Conservation (phyloP, 2,888 invertebrate genomes). For the Drosophila antonietae region DNA sequence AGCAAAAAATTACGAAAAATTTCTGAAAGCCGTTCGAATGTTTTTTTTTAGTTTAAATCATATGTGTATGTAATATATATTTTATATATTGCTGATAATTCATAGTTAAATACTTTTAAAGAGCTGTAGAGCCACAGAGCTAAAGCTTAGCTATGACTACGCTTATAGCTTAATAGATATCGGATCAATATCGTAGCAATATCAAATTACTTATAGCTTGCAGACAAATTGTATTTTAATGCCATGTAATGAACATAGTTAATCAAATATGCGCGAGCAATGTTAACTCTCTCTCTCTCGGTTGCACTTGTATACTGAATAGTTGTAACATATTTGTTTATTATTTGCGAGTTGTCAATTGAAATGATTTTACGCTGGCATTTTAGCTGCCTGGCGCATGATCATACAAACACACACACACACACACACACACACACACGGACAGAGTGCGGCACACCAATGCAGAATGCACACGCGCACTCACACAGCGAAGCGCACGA, state of each 20-base stretch:
- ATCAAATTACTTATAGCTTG: not conserved
- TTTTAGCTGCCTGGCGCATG: conserved; percentile 63
- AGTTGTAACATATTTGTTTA: conserved; percentile 47
- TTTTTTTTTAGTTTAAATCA: not conserved
- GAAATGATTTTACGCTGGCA: conserved; percentile 55
- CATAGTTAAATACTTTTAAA: not conserved
- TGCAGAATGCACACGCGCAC: conserved; percentile 69
- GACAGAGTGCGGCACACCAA: conserved; percentile 22
- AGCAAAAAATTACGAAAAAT: not conserved
- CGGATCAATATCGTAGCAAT: not conserved
- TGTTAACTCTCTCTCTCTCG: not conserved
- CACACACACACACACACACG: conserved; percentile 9
- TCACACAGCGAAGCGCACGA: conserved; percentile 37
- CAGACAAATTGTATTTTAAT: not conserved
- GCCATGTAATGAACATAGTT: conserved; percentile 11
- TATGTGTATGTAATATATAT: not conserved
- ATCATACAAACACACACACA: conserved; percentile 51
- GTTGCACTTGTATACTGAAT: not conserved
- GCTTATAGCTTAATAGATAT: no score
- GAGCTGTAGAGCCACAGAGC: not conserved
- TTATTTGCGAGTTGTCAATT: conserved; percentile 64
- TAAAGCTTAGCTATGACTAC: not conserved
- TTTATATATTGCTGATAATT: not conserved
- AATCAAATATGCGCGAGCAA: conserved; percentile 6
- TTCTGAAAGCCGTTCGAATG: not conserved